Percentiles rank a stretch among this genome's conserved stretches.
phyloP scores from a whole-genome alignment of 2,797 vertebrate genomes.

The Brotula barbata region DNA sequence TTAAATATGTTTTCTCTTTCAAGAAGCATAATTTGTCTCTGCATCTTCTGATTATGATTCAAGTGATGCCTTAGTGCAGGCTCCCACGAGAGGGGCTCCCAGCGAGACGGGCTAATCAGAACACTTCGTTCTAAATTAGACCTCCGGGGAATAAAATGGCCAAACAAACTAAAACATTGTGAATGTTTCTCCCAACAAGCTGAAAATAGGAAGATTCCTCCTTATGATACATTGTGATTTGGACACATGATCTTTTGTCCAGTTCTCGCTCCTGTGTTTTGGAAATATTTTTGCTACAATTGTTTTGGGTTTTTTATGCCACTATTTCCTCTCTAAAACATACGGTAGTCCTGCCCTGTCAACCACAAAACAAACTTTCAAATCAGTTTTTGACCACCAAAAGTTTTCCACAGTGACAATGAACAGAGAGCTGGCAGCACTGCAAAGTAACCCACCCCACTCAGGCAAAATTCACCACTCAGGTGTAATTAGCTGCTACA shows the following conservation, averaged over 20 bases:
- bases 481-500: conserved; percentile 65
- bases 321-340: conserved; percentile 32
- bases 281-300: conserved; percentile 45
- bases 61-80: conserved; percentile 61
- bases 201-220: conserved; percentile 41
- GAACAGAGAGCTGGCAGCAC: conserved; percentile 30
- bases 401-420: conserved; percentile 11
- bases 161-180: conserved; percentile 73
- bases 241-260: conserved; percentile 42
- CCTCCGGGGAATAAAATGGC: conserved; percentile 67
- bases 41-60: conserved; percentile 64
- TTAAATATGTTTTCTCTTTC: conserved; percentile 39
- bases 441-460: conserved; percentile 25
- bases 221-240: conserved; percentile 41
- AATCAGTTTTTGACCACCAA: conserved; percentile 35
- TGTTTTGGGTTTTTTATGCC: conserved; percentile 17
- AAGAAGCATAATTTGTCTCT: conserved; percentile 59
- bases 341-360: conserved; percentile 31
- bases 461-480: conserved; percentile 54
- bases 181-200: conserved; percentile 60
- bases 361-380: conserved; percentile 33
- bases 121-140: conserved; percentile 72
- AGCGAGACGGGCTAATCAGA: conserved; percentile 69
- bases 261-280: conserved; percentile 32
- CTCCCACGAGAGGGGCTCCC: conserved; percentile 61